A percentile compares a stretch with the other conserved stretches of the same genome.
phyloP scores from a whole-genome alignment of 2,113 vertebrate species.

The Ptychochromis oligacanthus region DNA sequence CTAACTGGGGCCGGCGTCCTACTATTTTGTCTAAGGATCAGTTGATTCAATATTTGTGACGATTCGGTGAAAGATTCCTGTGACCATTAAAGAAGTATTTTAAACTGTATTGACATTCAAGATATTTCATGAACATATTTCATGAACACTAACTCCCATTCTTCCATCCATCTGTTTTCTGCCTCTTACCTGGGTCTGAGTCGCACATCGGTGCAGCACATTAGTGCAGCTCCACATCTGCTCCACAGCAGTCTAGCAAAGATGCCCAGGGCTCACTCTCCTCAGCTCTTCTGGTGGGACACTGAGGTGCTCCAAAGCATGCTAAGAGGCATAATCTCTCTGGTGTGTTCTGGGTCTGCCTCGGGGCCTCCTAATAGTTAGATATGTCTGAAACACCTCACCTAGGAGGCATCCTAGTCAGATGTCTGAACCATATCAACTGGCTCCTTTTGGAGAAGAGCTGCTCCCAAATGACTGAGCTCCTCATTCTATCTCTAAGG shows the following conservation, averaged over 20 bases:
- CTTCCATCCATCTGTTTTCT: background rate
- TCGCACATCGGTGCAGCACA: too few species aligned
- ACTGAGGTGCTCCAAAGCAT: background rate
- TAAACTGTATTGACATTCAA: background rate
- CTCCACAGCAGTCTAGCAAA: background rate
- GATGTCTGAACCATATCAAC: background rate
- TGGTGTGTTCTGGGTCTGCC: background rate
- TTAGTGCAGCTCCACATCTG: too few species aligned
- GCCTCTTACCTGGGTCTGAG: background rate
- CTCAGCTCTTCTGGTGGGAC: background rate
- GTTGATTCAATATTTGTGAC: background rate
- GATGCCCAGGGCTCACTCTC: background rate
- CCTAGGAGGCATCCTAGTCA: background rate
- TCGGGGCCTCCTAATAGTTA: background rate
- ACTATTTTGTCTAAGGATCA: background rate
- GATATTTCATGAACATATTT: background rate
- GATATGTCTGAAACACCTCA: fast-evolving
- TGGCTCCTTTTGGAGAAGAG: background rate
- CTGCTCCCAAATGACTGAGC: background rate
- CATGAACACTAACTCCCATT: background rate
- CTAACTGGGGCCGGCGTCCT: background rate
- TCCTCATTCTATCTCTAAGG: background rate
- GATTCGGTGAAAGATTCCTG: background rate
- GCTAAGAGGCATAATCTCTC: background rate
- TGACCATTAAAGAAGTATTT: background rate